Conservation (phyloP, 2,888 invertebrate genomes). For the Mechanitis mazaeus region DNA sequence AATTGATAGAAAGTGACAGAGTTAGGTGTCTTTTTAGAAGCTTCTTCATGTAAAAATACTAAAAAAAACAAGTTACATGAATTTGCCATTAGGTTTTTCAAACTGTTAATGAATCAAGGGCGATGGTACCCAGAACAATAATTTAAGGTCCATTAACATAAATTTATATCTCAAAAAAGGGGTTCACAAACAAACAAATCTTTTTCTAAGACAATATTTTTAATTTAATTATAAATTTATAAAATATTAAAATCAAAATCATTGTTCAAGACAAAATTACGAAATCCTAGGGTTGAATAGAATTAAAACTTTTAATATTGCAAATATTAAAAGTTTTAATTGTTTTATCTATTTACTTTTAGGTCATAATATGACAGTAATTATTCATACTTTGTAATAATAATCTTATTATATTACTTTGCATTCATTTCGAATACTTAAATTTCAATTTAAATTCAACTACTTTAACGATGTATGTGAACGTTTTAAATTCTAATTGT, state of each 20-base stretch:
- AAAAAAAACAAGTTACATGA: constrained; percentile 1
- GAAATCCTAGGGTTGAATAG: not conserved
- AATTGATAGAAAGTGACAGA: not conserved
- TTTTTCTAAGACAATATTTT: not conserved
- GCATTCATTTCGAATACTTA: constrained; percentile 15
- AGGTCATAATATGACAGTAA: constrained; percentile 21
- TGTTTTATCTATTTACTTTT: constrained; percentile 14
- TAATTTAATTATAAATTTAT: too few relatives aligned
- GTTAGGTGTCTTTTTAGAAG: not conserved
- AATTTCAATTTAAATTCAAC: not conserved
- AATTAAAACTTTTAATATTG: not conserved
- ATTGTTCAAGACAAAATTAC: not conserved
- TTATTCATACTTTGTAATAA: constrained; percentile 22
- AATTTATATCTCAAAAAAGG: constrained; percentile 3
- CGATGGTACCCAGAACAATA: constrained; percentile 4
- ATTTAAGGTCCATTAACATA: constrained; percentile 2
- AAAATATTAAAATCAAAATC: not conserved
- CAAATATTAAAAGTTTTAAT: too few relatives aligned
- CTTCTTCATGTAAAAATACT: not conserved
- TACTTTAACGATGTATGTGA: not conserved
- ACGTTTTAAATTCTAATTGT: not conserved
- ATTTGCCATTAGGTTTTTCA: constrained; percentile 6
- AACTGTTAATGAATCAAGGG: not conserved
- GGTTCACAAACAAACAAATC: not conserved
- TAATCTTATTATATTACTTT: constrained; percentile 26